Conservation (phyloP, 2,888 invertebrate species). For the Limulus polyphemus region DNA sequence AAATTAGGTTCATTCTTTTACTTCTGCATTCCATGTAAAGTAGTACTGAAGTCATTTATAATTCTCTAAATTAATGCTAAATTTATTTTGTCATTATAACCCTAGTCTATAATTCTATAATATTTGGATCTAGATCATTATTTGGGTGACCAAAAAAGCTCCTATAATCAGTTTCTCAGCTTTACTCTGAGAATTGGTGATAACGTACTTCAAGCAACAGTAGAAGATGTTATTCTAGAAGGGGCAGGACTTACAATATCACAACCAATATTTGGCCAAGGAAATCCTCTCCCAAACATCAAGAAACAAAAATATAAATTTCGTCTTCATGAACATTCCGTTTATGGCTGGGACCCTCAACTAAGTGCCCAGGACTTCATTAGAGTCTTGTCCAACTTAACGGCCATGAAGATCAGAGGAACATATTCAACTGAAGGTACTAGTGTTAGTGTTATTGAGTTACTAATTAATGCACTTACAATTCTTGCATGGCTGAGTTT, state of each 20-base stretch:
- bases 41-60: background rate
- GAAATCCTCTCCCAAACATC: constrained; percentile 63
- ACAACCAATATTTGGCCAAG: constrained; percentile 82
- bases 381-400: constrained; percentile 81
- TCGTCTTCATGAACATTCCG: constrained; percentile 77
- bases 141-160: constrained; percentile 76
- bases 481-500: too few relatives aligned
- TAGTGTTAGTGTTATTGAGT: too few relatives aligned
- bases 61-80: too few relatives aligned
- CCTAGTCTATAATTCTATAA: background rate
- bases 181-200: constrained; percentile 82
- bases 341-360: constrained; percentile 88
- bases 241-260: constrained; percentile 65
- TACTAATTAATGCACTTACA: too few relatives aligned
- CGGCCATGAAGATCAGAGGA: constrained; percentile 83
- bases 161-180: constrained; percentile 82
- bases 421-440: constrained; percentile 52
- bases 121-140: constrained; percentile 50
- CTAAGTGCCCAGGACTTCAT: constrained; percentile 78
- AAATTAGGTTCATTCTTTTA: too few relatives aligned
- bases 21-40: too few relatives aligned
- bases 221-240: constrained; percentile 79
- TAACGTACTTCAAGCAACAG: constrained; percentile 55
- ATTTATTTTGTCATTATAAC: too few relatives aligned
- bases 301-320: constrained; percentile 66